These are phyloP conservation scores for Myotis planiceps DNA, from an alignment of 2,797 vertebrate genomes.

Conservation along the genomic window DNA sequence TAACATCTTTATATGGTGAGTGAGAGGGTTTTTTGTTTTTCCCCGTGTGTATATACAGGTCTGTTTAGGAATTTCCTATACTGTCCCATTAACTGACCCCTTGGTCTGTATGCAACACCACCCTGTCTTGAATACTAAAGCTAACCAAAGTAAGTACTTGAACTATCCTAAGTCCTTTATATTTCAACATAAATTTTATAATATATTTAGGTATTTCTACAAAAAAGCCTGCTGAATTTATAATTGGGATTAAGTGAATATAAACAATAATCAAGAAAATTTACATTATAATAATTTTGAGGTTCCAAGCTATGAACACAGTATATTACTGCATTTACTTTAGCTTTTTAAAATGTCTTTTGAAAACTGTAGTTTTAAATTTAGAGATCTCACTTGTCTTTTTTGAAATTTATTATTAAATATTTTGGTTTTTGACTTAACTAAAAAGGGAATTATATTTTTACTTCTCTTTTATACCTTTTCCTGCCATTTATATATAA, in stretches of 20 bases:
- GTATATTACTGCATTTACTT: not conserved
- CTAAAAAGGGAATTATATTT: not conserved
- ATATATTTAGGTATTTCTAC: not conserved
- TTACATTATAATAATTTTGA: not conserved
- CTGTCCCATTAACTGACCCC: rapidly evolving
- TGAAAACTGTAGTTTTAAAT: not conserved
- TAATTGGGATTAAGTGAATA: not conserved
- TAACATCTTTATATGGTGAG: not conserved
- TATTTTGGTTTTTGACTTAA: not conserved
- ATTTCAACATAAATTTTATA: not conserved
- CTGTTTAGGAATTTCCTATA: not conserved
- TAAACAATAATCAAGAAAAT: not conserved
- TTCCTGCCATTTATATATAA: not conserved
- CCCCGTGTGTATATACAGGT: not conserved
- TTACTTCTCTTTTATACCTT: not conserved
- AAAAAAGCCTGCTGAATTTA: not conserved
- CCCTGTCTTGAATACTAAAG: not conserved
- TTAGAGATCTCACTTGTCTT: not conserved
- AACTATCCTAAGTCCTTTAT: not conserved
- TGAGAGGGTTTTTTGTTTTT: rapidly evolving
- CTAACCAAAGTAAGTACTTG: not conserved
- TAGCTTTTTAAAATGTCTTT: not conserved
- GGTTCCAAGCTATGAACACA: not conserved
- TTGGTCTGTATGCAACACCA: rapidly evolving
- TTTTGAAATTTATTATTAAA: not conserved